Evolutionary conservation across 1,140 invertebrate species (phyloP).

Genomic region (Phocides pigmalion): DNA sequence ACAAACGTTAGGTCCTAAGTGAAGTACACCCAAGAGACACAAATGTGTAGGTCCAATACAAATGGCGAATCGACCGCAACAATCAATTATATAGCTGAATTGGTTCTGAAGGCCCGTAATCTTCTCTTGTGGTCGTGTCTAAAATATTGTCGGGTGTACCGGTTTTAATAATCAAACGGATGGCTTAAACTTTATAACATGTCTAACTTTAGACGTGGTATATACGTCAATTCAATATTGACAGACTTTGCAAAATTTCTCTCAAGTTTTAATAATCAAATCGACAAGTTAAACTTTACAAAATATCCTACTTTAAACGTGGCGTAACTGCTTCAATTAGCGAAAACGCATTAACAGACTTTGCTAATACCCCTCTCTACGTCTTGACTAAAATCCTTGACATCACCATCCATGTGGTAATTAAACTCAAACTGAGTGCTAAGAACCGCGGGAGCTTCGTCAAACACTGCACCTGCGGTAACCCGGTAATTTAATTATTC

Average conservation of each 20-base stretch:
- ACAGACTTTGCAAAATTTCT: too few relatives aligned
- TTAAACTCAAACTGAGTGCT: slow-evolving; percentile 9
- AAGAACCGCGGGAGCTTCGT: slow-evolving; percentile 41
- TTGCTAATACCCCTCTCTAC: too few relatives aligned
- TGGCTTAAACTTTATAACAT: too few relatives aligned
- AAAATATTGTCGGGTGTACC: slow-evolving; percentile 12
- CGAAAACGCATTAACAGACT: too few relatives aligned
- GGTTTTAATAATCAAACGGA: not conserved
- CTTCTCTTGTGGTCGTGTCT: slow-evolving; percentile 32
- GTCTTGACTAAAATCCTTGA: slow-evolving; percentile 5
- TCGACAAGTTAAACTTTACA: too few relatives aligned
- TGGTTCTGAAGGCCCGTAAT: slow-evolving; percentile 44
- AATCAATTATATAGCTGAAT: slow-evolving; percentile 76
- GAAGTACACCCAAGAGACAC: slow-evolving; percentile 59
- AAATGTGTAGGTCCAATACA: slow-evolving; percentile 73
- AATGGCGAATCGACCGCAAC: slow-evolving; percentile 70
- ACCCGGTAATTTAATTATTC: slow-evolving; percentile 51
- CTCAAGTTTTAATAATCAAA: too few relatives aligned
- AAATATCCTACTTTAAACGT: too few relatives aligned
- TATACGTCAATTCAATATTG: too few relatives aligned
- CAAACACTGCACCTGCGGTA: slow-evolving; percentile 42
- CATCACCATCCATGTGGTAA: slow-evolving; percentile 17
- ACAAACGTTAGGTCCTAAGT: slow-evolving; percentile 14
- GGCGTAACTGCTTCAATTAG: too few relatives aligned
- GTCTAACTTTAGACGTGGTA: too few relatives aligned